These are phyloP conservation scores for Tricholauxania praeusta DNA, from an alignment of 2,888 invertebrate species.

Conservation along the genomic window DNA sequence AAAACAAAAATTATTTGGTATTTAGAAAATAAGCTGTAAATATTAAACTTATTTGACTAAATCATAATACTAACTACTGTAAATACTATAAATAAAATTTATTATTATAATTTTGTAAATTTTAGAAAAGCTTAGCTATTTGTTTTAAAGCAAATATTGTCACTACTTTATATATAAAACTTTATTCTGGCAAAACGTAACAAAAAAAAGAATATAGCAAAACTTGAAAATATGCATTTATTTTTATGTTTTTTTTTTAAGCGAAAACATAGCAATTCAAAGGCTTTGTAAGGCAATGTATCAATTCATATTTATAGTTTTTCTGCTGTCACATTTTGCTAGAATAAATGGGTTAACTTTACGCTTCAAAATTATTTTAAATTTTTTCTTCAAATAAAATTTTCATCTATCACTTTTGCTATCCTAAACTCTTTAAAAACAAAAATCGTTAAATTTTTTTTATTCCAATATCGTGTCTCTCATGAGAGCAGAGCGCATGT, in stretches of 20 bases:
- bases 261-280: too few relatives aligned
- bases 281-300: too few relatives aligned
- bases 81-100: constrained; percentile 48
- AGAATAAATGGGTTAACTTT: neutral
- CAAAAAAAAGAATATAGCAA: neutral
- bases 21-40: constrained; percentile 61
- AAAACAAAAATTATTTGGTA: constrained; percentile 57
- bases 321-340: constrained; percentile 38
- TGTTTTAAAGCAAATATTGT: constrained; percentile 32
- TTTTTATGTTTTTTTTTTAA: too few relatives aligned
- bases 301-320: too few relatives aligned
- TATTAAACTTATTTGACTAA: constrained; percentile 44
- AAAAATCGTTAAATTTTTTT: neutral
- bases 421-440: constrained; percentile 10
- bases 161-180: constrained; percentile 41
- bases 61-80: constrained; percentile 45
- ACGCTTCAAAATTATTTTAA: constrained; percentile 14
- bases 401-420: constrained; percentile 30
- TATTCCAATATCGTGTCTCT: constrained; percentile 66
- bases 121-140: constrained; percentile 41
- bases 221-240: constrained; percentile 32
- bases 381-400: constrained; percentile 24
- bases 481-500: constrained; percentile 69
- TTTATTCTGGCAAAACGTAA: constrained; percentile 38
- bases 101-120: constrained; percentile 31